Evolutionary conservation across 2,797 vertebrate species (phyloP).

Genomic region (Anas flavirostris): DNA sequence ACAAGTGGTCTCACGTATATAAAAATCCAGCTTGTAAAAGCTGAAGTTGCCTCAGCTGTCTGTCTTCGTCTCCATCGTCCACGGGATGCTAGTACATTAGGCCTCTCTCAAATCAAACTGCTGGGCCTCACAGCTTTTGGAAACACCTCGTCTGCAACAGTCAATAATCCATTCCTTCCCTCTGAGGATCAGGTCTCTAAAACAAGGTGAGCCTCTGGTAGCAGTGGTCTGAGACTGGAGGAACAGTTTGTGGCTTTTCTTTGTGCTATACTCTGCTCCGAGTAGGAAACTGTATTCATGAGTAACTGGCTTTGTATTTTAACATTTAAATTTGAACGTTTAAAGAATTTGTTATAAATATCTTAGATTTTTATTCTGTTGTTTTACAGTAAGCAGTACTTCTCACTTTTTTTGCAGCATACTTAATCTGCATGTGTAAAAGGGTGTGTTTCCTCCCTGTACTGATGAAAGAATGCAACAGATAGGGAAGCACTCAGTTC

Average conservation of each 20-base stretch:
- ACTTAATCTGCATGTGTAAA: background rate
- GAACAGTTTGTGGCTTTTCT: background rate
- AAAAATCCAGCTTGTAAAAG: conserved; percentile 97
- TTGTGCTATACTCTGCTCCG: background rate
- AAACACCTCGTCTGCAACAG: conserved; percentile 96
- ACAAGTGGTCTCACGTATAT: conserved; percentile 98
- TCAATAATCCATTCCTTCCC: conserved; percentile 98
- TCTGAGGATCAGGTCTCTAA: conserved; percentile 99
- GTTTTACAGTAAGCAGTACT: background rate
- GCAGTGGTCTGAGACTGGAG: background rate
- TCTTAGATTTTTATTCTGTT: background rate
- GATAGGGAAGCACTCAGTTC: background rate
- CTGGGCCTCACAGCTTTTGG: conserved; percentile 96
- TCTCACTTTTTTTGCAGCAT: background rate
- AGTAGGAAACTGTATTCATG: background rate
- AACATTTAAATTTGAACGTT: background rate
- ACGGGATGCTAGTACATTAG: conserved; percentile 94
- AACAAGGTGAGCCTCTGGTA: conserved; percentile 86
- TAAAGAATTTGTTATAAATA: background rate
- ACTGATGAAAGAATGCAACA: background rate
- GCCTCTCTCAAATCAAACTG: conserved; percentile 97
- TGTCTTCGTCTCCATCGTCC: conserved; percentile 96
- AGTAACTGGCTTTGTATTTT: background rate
- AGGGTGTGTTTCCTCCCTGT: background rate
- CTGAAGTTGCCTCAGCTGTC: conserved; percentile 96